Evolutionary conservation across 92 coral and sea anemone genomes (phyloP).

Genomic region (Ricordea florida): DNA sequence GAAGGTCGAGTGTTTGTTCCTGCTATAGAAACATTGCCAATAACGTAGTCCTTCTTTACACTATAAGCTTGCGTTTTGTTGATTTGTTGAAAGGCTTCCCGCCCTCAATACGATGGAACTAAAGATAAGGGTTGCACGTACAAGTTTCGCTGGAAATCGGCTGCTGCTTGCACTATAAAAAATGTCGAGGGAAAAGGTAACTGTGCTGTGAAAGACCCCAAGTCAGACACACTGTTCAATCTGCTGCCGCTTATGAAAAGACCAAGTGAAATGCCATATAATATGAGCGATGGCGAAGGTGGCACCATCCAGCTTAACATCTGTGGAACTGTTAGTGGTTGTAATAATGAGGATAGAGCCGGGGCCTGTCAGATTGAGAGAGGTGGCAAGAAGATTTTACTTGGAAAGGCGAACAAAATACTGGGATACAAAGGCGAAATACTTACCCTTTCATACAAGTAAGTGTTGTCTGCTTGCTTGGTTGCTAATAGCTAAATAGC

Average conservation of each 20-base stretch:
- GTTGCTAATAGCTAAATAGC: background rate
- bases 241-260: constrained; percentile 43
- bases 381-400: constrained; percentile 26
- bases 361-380: constrained; percentile 65
- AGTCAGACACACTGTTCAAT: constrained; percentile 75
- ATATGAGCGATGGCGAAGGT: constrained; percentile 16
- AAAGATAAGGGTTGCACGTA: constrained; percentile 35
- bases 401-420: constrained; percentile 45
- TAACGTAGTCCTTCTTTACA: background rate
- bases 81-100: constrained; percentile 41
- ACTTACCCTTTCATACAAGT: constrained; percentile 66
- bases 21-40: too few relatives aligned
- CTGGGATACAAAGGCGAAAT: constrained; percentile 77
- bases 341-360: background rate
- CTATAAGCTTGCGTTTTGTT: background rate
- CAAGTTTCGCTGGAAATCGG: constrained; percentile 81
- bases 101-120: constrained; percentile 51
- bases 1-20: too few relatives aligned
- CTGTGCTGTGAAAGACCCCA: constrained; percentile 71
- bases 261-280: too few relatives aligned
- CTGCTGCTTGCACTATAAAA: constrained; percentile 78
- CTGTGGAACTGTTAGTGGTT: constrained; percentile 44
- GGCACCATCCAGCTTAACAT: constrained; percentile 59
- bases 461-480: background rate
- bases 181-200: constrained; percentile 53